Evolutionary conservation across 2,797 vertebrate species (phyloP).

Genomic region (Poecile montanus): DNA sequence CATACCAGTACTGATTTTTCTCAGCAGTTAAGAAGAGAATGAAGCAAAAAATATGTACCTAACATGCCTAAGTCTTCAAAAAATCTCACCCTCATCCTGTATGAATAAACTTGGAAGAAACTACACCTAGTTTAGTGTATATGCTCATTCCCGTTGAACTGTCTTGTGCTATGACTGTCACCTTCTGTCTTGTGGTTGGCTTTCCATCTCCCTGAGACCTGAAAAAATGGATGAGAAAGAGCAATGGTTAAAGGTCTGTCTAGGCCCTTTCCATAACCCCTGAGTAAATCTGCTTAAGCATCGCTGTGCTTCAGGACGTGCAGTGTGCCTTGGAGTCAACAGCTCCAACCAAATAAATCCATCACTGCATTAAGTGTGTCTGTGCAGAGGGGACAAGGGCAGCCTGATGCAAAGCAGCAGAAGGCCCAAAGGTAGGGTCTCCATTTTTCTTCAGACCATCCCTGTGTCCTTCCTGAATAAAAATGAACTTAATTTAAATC

Average conservation of each 20-base stretch:
- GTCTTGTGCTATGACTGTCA: neutral
- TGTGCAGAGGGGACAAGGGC: neutral
- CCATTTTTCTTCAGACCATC: neutral
- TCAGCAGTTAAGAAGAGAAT: neutral
- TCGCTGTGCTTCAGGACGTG: neutral
- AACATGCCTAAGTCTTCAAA: neutral
- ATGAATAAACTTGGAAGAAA: neutral
- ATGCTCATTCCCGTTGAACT: neutral
- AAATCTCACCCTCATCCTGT: neutral
- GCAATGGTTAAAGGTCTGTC: neutral
- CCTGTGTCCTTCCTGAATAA: neutral
- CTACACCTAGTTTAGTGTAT: neutral
- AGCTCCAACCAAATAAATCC: neutral
- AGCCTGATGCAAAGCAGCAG: neutral
- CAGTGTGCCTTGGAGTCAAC: neutral
- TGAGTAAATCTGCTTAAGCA: neutral
- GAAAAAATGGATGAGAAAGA: neutral
- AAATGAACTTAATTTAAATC: neutral
- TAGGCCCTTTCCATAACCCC: neutral
- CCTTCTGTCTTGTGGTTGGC: neutral
- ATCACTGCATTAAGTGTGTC: fast-evolving
- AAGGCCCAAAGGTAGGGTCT: neutral
- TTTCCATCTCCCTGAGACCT: neutral
- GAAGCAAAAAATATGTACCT: neutral
- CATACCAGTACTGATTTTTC: neutral